Evolutionary conservation across 2,113 vertebrate species (phyloP).

Genomic region (Dunckerocampus dactyliophorus): DNA sequence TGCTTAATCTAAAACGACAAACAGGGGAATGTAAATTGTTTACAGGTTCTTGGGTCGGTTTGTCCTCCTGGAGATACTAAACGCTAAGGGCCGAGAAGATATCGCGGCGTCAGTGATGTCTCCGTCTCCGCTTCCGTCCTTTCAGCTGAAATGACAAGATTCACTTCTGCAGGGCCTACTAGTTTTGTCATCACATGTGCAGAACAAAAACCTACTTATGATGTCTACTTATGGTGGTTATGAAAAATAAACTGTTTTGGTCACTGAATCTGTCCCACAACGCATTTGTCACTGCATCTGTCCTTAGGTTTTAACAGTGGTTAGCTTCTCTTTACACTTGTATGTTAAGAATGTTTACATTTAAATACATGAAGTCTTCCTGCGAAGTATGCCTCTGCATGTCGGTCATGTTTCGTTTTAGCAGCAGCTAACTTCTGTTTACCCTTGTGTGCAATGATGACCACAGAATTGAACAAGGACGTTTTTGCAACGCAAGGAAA

Average conservation of each 20-base stretch:
- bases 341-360: no score
- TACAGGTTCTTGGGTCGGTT: neutral
- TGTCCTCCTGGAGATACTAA: slow-evolving; percentile 1
- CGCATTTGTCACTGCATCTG: no score
- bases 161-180: slow-evolving; percentile 50
- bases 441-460: no score
- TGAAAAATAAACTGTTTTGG: neutral
- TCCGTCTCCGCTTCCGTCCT: slow-evolving; percentile 23
- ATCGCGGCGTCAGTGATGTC: slow-evolving; percentile 5
- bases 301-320: no score
- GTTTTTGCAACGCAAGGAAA: no score
- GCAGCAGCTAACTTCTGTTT: no score
- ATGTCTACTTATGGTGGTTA: neutral
- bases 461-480: no score
- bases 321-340: no score
- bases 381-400: no score
- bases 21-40: neutral
- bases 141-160: slow-evolving; percentile 55
- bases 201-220: slow-evolving; percentile 12
- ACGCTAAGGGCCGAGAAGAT: neutral
- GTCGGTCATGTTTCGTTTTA: no score
- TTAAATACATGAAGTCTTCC: no score
- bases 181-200: slow-evolving; percentile 15
- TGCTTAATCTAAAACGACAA: neutral
- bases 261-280: neutral